Percentiles rank a stretch among this genome's conserved stretches.
These are phyloP conservation scores for Calidris pygmaea DNA, from an alignment of 2,113 vertebrate genomes.

Conservation along the genomic window DNA sequence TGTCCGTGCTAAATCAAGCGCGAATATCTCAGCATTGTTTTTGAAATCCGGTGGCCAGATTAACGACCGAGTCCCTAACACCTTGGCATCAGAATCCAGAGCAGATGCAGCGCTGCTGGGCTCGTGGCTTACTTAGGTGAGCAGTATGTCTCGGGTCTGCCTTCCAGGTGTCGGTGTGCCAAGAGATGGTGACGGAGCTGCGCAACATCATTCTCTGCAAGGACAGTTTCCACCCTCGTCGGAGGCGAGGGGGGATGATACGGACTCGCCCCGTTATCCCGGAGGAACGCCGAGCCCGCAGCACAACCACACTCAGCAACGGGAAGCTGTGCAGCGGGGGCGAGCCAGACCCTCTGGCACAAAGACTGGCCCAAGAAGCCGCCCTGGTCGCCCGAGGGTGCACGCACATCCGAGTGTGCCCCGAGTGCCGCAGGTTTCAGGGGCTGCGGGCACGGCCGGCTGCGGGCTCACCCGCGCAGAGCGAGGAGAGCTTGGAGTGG, in stretches of 20 bases:
- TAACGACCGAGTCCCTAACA: rapidly evolving
- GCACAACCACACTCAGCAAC: constrained; percentile 83
- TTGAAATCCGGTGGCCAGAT: not conserved
- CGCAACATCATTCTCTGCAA: constrained; percentile 93
- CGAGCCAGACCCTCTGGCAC: constrained; percentile 87
- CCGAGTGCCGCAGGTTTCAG: constrained; percentile 94
- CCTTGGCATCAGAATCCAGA: not conserved
- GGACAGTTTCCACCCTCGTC: constrained; percentile 87
- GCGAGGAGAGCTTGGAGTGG: constrained; percentile 94
- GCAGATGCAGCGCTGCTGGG: not conserved
- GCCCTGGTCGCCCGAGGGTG: constrained; percentile 90
- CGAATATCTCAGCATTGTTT: not conserved
- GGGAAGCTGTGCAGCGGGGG: constrained; percentile 91
- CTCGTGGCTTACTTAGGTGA: not conserved
- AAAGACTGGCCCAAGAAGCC: constrained; percentile 93
- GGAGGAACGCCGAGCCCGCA: constrained; percentile 83
- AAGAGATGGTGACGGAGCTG: constrained; percentile 94
- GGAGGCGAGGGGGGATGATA: constrained; percentile 73
- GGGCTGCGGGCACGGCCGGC: constrained; percentile 82
- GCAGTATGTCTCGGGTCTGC: constrained; percentile 23
- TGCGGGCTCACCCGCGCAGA: constrained; percentile 76
- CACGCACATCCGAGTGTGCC: constrained; percentile 95
- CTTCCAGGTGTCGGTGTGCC: constrained; percentile 90
- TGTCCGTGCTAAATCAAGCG: not conserved
- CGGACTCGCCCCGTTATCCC: constrained; percentile 78